Percentiles rank a stretch among this genome's conserved stretches.
Conservation (phyloP, 2,797 vertebrate genomes). For the Mormyrus proboscirostris region DNA sequence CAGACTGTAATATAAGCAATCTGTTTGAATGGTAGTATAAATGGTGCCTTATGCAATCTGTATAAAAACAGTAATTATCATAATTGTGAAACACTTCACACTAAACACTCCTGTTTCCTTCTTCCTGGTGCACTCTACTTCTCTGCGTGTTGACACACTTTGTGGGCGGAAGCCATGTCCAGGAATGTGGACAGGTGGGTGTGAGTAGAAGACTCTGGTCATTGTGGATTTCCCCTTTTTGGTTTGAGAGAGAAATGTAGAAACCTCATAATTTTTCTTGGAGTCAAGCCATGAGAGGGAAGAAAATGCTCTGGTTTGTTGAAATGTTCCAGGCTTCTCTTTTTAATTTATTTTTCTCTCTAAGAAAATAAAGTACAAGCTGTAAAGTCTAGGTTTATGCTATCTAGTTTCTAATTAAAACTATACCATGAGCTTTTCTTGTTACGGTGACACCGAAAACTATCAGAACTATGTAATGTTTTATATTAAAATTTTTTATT, state of each 20-base stretch:
- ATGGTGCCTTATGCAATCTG: not conserved
- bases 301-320: slow-evolving; percentile 15
- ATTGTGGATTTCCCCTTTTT: slow-evolving; percentile 53
- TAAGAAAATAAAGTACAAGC: not conserved
- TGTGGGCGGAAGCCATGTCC: slow-evolving; percentile 47
- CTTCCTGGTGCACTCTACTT: slow-evolving; percentile 28
- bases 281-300: slow-evolving; percentile 4
- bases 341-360: slow-evolving; percentile 14
- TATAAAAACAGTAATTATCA: not conserved
- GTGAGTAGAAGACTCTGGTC: slow-evolving; percentile 53
- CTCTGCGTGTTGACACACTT: slow-evolving; percentile 12
- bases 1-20: not conserved
- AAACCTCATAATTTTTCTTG: slow-evolving; percentile 23
- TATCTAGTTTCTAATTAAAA: not conserved
- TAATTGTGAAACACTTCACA: not conserved
- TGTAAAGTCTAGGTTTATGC: not conserved
- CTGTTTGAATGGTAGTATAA: not conserved
- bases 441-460: not conserved
- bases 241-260: slow-evolving; percentile 27
- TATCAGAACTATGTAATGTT: not conserved
- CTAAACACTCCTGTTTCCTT: not conserved
- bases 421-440: not conserved
- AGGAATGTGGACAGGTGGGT: slow-evolving; percentile 70
- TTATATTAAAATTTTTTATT: not conserved
- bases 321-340: slow-evolving; percentile 1